Evolutionary conservation across 1,140 invertebrate genomes (phyloP), one percentile per base, ranked within the genome.

Genomic region (Zeugodacus cucurbitae): DNA sequence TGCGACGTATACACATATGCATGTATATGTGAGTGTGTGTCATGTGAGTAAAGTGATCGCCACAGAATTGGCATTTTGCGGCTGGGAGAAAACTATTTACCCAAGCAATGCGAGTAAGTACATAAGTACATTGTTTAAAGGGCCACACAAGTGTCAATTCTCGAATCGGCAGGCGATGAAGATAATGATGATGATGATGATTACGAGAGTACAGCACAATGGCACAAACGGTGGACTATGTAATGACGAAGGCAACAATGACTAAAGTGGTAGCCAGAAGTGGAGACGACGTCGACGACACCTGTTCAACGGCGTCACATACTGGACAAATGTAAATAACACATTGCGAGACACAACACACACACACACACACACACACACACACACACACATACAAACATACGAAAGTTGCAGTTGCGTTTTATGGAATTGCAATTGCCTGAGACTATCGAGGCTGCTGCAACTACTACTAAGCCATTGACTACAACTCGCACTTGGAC

Each of bases 91-190:
- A 74, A 74, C 67, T 41, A 37, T 74, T 74, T 41, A 32, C 34
- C 29, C 17, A 74, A 74, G 20, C 34, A 26, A 26, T 8, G 26
- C 32, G 26, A 70, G 64, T 70, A 70, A 20, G 64, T 70, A 2
- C 14, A 34, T 70, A 62, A 62, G 34, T n/a, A 82, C 41, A 48
- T 82, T 48, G 74, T 82, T 82, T 82, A 82, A 82, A 82, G 74
- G 74, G 74, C 74, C 74, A 82, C 74, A 82, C 74, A 82, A 82
- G 74, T 82, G 74, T n/a, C 74, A 82, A 82, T 82, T 26, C 17
- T 22, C 14, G n/a, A 26, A 82, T 82, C 32, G n/a, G 10, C 70
- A 78, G n/a, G n/a, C n/a, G n/a, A n/a, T n/a, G n/a, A n/a, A n/a
- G n/a, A 78, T 78, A 10, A 78, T 41, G 70, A 78, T 34, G 37